These are phyloP conservation scores for Megamerina dolium DNA, from an alignment of 2,888 invertebrate genomes.

Conservation along the genomic window DNA sequence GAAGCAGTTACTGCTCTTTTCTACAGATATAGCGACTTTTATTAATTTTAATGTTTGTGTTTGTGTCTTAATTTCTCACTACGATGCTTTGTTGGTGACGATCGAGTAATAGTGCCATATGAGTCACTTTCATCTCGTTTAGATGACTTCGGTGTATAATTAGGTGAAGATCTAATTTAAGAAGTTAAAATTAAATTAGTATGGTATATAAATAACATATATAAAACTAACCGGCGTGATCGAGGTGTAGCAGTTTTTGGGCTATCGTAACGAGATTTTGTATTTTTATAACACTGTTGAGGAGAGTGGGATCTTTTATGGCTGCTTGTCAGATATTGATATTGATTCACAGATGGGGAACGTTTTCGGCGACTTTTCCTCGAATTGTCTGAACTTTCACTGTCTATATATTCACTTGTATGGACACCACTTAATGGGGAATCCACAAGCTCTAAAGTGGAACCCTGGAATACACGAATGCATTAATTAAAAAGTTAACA, in stretches of 20 bases:
- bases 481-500: not conserved
- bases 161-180: constrained; percentile 29
- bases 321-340: constrained; percentile 24
- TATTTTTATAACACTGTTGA: constrained; percentile 12
- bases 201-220: not conserved
- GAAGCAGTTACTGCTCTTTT: not conserved
- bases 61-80: constrained; percentile 48
- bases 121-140: constrained; percentile 35
- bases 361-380: constrained; percentile 31
- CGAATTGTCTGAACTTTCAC: constrained; percentile 32
- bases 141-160: constrained; percentile 25
- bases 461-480: constrained; percentile 21
- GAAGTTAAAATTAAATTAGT: constrained; percentile 19
- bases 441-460: constrained; percentile 26
- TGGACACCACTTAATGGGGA: constrained; percentile 36
- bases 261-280: constrained; percentile 36
- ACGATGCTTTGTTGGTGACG: constrained; percentile 33
- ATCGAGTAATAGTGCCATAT: constrained; percentile 38
- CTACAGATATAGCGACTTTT: not conserved
- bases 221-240: constrained; percentile 24
- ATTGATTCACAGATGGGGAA: constrained; percentile 33
- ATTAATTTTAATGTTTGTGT: constrained; percentile 46
- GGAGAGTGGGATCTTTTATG: constrained; percentile 41
- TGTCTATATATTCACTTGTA: constrained; percentile 26
- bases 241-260: constrained; percentile 26